Conservation (phyloP, 2,113 vertebrate genomes). For the Channa maculata region DNA sequence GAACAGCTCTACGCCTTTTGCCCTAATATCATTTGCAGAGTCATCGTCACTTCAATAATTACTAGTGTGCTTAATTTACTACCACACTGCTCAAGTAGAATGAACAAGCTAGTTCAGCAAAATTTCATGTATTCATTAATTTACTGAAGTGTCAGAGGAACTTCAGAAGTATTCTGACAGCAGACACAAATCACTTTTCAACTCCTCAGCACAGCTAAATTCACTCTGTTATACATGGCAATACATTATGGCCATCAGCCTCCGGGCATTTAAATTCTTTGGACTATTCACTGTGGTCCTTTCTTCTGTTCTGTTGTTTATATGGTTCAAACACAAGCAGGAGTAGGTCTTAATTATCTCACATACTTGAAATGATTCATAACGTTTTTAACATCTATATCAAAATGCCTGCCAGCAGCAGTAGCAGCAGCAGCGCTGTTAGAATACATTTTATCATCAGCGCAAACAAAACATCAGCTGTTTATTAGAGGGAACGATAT, state of each 20-base stretch:
- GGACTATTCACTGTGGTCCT: background rate
- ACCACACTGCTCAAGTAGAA: constrained; percentile 40
- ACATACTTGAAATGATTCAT: constrained; percentile 48
- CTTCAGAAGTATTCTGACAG: constrained; percentile 47
- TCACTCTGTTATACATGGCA: constrained; percentile 10
- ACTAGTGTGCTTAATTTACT: constrained; percentile 54
- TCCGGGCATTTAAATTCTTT: constrained; percentile 9
- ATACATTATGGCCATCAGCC: constrained; percentile 24
- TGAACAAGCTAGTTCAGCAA: constrained; percentile 56
- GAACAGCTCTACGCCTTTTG: constrained; percentile 5
- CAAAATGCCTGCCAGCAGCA: constrained; percentile 54
- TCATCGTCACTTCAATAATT: constrained; percentile 47
- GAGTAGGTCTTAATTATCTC: constrained; percentile 46
- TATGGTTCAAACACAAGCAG: constrained; percentile 18
- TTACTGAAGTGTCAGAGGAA: constrained; percentile 51
- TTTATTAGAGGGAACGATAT: constrained; percentile 59
- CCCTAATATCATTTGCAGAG: constrained; percentile 30
- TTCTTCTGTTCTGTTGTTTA: constrained; percentile 17
- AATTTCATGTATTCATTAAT: constrained; percentile 45
- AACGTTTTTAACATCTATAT: constrained; percentile 44
- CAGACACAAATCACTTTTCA: constrained; percentile 54
- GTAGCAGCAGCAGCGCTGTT: background rate
- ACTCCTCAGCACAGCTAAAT: constrained; percentile 20
- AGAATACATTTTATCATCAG: constrained; percentile 52
- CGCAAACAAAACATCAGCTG: constrained; percentile 68